Percentiles rank a stretch among this genome's conserved stretches.
Evolutionary conservation across 2,888 invertebrate genomes (phyloP).

Genomic region (Sepiola atlantica): DNA sequence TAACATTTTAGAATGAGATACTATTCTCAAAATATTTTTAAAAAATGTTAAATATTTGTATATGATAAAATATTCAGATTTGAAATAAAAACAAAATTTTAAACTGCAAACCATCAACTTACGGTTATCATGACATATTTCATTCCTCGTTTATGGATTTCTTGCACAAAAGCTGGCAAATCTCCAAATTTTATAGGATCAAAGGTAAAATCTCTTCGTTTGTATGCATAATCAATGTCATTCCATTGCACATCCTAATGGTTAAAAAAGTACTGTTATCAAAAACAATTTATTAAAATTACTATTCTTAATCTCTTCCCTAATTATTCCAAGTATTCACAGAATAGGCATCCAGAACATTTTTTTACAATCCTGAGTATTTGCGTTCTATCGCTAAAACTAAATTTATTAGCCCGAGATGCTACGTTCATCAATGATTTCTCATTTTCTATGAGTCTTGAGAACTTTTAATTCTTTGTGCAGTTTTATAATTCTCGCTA

Average conservation of each 20-base stretch:
- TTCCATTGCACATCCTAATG: slow-evolving; percentile 64
- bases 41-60: not conserved
- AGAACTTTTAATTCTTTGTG: too few species aligned
- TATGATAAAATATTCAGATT: not conserved
- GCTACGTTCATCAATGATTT: too few species aligned
- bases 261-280: not conserved
- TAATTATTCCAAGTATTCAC: too few species aligned
- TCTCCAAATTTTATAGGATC: slow-evolving; percentile 60
- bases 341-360: too few species aligned
- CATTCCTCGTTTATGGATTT: slow-evolving; percentile 61
- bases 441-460: too few species aligned
- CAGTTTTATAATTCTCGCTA: too few species aligned
- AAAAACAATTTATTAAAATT: not conserved
- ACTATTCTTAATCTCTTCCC: too few species aligned
- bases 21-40: not conserved
- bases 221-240: slow-evolving; percentile 66
- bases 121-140: slow-evolving; percentile 64
- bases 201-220: slow-evolving; percentile 61
- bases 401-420: too few species aligned
- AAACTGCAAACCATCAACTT: slow-evolving; percentile 38
- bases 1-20: not conserved
- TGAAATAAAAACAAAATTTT: not conserved
- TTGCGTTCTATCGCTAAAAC: too few species aligned
- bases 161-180: slow-evolving; percentile 57
- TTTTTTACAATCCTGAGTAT: too few species aligned